Evolutionary conservation across 2,888 invertebrate species (phyloP), one percentile per base, ranked within the genome.

Genomic region (Cantharis nigra): DNA sequence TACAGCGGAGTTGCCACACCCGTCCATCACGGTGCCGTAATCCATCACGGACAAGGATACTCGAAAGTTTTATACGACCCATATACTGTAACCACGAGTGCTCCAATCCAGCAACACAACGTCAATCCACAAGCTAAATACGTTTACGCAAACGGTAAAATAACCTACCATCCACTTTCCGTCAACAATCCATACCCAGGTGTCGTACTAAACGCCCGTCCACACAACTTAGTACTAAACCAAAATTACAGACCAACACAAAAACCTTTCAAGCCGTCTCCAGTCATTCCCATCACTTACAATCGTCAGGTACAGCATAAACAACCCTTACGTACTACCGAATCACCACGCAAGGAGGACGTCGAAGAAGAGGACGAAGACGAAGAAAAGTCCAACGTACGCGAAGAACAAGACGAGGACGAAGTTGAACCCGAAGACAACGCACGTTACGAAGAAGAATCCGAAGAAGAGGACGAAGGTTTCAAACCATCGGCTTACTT

Each of bases 1-100:
- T 72, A 70, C 13, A 49, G 67, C 11, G 72, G 69, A 10, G 63
- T 78, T 23, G 74, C 71, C 7, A 33, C 77, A n/a, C 81, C 81
- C 2, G 80, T 81, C 10, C 80, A 80, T 26, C 81, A 80, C 70
- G 77, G 81, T 26, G 74, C 80, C 3, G 74, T 79, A 9, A 77
- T 81, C 14, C 75, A 80, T 49, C 81, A 81, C 63, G 79, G 79
- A 9, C 77, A 77, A 71, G 78, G 78, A 26, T 78, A 74, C 33
- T 72, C 74, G 9, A 78, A 76, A 63, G 28, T 73, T 10, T 20
- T 72, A 9, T 76, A 78, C 18, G 69, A 30, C 9, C 78, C 78
- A 10, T 63, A 65, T 18, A 62, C 75, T 7, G 75, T 74, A 14
- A 77, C 77, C 33, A 78, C 78, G n/a, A 30, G 63, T 14, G 62